phyloP scores from a whole-genome alignment of 1,140 invertebrate genomes.

The Aricia agestis region DNA sequence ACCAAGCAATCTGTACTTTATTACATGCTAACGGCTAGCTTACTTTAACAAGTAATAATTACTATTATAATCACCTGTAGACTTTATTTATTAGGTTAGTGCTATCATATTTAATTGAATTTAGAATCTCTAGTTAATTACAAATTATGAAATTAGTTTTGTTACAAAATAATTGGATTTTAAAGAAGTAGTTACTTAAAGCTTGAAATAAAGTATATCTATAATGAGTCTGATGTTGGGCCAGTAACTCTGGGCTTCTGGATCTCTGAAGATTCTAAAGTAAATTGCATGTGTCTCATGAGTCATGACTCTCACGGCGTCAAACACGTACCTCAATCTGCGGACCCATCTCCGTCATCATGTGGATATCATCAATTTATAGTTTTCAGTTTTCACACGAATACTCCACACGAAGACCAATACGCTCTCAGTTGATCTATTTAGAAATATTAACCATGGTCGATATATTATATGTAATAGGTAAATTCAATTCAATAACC shows the following conservation, averaged over 20 bases:
- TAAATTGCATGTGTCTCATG: conserved; percentile 39
- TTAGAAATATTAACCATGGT: no score
- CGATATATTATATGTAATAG: no score
- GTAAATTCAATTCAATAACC: no score
- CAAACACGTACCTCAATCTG: conserved; percentile 49
- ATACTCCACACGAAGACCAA: not conserved
- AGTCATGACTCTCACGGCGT: conserved; percentile 33
- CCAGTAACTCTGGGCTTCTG: not conserved
- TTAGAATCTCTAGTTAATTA: no score
- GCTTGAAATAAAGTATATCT: not conserved
- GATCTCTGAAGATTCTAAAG: conserved; percentile 23
- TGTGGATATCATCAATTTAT: conserved; percentile 30
- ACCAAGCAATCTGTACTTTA: conserved; percentile 25
- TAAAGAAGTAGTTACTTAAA: no score
- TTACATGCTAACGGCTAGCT: conserved; percentile 19
- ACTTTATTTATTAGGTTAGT: no score
- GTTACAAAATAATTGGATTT: no score
- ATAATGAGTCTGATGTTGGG: conserved; percentile 14
- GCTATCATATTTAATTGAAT: no score
- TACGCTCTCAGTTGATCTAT: no score
- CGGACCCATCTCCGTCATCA: conserved; percentile 36
- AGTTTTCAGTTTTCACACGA: conserved; percentile 35
- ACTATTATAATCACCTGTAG: no score
- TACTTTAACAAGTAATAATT: no score
- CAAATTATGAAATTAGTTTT: no score